These are phyloP conservation scores for Pomacea canaliculata DNA, from an alignment of 2,888 invertebrate species.

Conservation along the genomic window DNA sequence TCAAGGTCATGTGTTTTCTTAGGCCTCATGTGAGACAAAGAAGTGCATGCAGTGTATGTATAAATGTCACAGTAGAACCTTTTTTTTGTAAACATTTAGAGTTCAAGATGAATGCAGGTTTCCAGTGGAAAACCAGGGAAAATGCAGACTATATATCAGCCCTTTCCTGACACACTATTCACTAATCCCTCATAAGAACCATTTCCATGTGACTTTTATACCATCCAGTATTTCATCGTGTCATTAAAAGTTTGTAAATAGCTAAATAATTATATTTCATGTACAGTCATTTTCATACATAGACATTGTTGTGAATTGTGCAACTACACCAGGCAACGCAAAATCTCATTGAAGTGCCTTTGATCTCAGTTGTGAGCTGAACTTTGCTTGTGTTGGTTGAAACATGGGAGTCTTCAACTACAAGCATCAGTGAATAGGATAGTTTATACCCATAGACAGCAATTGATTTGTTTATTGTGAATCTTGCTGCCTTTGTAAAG, in stretches of 20 bases:
- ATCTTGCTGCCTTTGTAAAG: neutral
- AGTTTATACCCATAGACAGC: too few species aligned
- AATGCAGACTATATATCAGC: too few species aligned
- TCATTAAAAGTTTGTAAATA: conserved; percentile 17
- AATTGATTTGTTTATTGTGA: neutral
- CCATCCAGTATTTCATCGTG: conserved; percentile 15
- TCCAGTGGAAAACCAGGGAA: neutral
- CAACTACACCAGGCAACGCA: neutral
- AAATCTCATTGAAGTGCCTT: neutral
- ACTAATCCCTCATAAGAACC: conserved; percentile 1
- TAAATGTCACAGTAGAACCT: neutral
- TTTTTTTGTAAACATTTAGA: neutral
- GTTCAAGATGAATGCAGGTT: neutral
- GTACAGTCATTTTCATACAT: conserved; percentile 13
- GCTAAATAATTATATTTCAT: conserved; percentile 15
- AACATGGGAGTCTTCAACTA: too few species aligned
- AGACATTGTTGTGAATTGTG: neutral
- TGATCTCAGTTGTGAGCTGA: neutral
- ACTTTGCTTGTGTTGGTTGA: too few species aligned
- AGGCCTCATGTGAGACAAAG: neutral
- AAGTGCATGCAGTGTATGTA: neutral
- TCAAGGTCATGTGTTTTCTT: conserved; percentile 16
- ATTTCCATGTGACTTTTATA: conserved; percentile 12
- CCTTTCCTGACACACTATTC: too few species aligned
- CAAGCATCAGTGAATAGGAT: neutral